Conservation (phyloP, 1,140 invertebrate species). For the Dendrolimus punctatus region DNA sequence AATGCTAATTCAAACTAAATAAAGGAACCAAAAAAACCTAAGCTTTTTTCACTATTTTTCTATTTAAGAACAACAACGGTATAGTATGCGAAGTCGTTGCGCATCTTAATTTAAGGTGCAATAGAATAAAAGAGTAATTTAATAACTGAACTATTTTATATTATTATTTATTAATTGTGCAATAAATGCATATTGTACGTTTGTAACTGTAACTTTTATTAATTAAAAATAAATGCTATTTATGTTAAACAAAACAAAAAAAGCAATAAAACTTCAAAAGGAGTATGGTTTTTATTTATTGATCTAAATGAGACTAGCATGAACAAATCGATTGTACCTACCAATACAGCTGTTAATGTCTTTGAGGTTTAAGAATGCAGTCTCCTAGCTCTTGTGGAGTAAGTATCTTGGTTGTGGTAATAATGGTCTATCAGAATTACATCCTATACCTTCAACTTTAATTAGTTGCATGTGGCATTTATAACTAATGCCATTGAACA, state of each 20-base stretch:
- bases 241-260: constrained; percentile 68
- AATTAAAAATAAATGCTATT: constrained; percentile 69
- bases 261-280: constrained; percentile 67
- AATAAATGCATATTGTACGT: constrained; percentile 62
- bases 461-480: no score
- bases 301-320: no score
- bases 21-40: constrained; percentile 61
- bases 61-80: constrained; percentile 46
- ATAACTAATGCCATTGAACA: no score
- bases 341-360: no score
- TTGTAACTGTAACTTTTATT: constrained; percentile 68
- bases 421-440: no score
- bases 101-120: constrained; percentile 41
- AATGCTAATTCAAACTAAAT: constrained; percentile 58
- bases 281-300: constrained; percentile 44
- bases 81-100: constrained; percentile 34
- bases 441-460: no score
- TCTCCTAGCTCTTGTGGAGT: no score
- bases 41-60: constrained; percentile 62
- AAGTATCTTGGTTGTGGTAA: no score
- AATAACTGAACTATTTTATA: constrained; percentile 68
- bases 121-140: constrained; percentile 58
- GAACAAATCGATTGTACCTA: no score
- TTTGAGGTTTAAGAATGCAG: no score
- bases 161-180: constrained; percentile 67